Evolutionary conservation across 2,888 invertebrate genomes (phyloP).

Genomic region (Leptodirus hochenwartii): DNA sequence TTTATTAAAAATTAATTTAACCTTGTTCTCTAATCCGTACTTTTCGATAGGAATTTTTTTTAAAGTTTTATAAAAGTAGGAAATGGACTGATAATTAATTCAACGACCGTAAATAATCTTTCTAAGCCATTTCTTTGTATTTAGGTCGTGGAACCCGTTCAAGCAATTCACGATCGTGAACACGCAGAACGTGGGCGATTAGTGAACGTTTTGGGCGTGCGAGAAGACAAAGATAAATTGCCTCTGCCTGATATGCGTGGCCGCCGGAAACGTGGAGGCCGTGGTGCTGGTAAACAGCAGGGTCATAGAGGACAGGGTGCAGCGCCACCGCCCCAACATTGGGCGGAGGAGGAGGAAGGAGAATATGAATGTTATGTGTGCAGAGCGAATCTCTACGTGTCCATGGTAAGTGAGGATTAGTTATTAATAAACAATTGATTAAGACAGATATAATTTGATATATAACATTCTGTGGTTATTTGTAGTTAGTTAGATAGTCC

Average conservation of each 20-base stretch:
- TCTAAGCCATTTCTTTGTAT: conserved; percentile 39
- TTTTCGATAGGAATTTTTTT: too few relatives aligned
- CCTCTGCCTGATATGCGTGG: conserved; percentile 35
- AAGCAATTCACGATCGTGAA: conserved; percentile 42
- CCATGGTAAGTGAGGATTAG: conserved; percentile 44
- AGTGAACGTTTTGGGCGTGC: conserved; percentile 42
- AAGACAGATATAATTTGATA: neutral
- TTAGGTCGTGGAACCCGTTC: conserved; percentile 44
- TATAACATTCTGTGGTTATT: too few relatives aligned
- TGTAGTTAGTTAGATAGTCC: too few relatives aligned
- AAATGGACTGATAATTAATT: too few relatives aligned
- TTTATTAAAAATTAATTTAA: too few relatives aligned
- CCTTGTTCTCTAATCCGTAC: too few relatives aligned
- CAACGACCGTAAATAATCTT: too few relatives aligned
- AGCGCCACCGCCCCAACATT: too few relatives aligned
- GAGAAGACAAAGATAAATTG: conserved; percentile 41
- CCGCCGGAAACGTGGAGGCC: too few relatives aligned
- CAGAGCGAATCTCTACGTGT: conserved; percentile 64
- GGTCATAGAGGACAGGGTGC: conserved; percentile 17
- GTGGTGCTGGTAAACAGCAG: too few relatives aligned
- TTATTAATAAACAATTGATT: neutral
- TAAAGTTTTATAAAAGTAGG: too few relatives aligned
- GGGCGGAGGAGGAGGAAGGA: conserved; percentile 41
- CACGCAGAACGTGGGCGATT: conserved; percentile 38
- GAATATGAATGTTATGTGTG: conserved; percentile 74